Base-by-base conservation (phyloP, 2,888 invertebrate genomes). In the Anoplius nigerrimus region DNA sequence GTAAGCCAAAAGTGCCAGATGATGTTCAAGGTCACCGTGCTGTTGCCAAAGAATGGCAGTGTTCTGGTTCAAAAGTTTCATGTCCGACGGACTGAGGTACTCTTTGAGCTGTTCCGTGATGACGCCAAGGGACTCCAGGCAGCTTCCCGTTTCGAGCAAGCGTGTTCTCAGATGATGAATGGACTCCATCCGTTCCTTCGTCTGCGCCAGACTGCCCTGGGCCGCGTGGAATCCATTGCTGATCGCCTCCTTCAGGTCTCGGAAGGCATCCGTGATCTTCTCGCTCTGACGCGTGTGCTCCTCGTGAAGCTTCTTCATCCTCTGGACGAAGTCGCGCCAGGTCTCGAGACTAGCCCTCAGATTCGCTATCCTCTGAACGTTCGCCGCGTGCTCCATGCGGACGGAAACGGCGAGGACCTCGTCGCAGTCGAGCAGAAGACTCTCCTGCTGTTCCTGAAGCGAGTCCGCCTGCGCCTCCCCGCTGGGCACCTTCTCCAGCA, bases 81-180 rank as follows among this genome's bases (percentile, higher is more conserved):
- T 94, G 83, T 97, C 97, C 55, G 93, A 92, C 0, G 96, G 95
- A 86, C 95, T 95, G 4, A 97, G 91, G 80, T 95, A 95, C 85
- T 96, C 95, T 81, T 95, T 95, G 2, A 97, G 90, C 87, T 96
- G 94, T 86, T 96, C 95, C 79, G 95, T 94, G 34, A 93, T 92
- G 0, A 94, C 92, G 52, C 93, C 93, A 0, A 96, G 89, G 42
- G 92, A 90, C 86, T 96, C 95, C 22, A 96, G 89, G 63, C 93
- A 93, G 34, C 90, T 90, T 52, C 91, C 91, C 56, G 92, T 90
- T 67, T 90, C 91, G 6, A 90, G 89, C 61, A 94, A 89, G 69
- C 91, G 91, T 4, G 90, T 90, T 79, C 93, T 91, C 57, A 93
- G 89, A 21, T 92, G 91, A 21, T 92, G 91, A 70, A 94, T 89